A percentile compares a stretch with the other conserved stretches of the same genome.
phyloP scores from a whole-genome alignment of 1,140 invertebrate genomes.

The Cydia amplana region DNA sequence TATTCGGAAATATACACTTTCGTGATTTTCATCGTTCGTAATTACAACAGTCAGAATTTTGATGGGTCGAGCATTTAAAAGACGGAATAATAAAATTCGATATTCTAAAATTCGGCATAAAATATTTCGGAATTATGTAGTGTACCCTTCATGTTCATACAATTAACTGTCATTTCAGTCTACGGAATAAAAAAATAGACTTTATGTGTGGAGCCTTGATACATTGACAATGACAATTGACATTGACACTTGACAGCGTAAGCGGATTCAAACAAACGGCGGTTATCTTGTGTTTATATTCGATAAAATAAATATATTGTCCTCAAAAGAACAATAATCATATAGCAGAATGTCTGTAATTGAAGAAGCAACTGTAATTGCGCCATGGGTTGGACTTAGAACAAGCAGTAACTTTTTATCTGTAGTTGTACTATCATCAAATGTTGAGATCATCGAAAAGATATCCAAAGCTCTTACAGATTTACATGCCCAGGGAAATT shows the following conservation, averaged over 20 bases:
- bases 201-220: too few species aligned
- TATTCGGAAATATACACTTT: too few species aligned
- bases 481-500: conserved; percentile 58
- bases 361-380: conserved; percentile 54
- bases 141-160: too few species aligned
- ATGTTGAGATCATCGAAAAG: conserved; percentile 60
- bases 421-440: conserved; percentile 60
- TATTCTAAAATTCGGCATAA: too few species aligned
- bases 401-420: conserved; percentile 60
- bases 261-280: conserved; percentile 4
- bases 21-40: too few species aligned
- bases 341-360: conserved; percentile 49
- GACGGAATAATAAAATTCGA: too few species aligned
- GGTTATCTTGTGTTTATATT: neutral
- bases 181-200: too few species aligned
- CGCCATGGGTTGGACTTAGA: conserved; percentile 63
- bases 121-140: too few species aligned
- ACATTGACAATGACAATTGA: too few species aligned
- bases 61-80: too few species aligned
- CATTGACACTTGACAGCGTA: conserved; percentile 8
- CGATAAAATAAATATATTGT: neutral
- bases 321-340: neutral
- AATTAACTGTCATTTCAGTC: too few species aligned
- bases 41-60: too few species aligned
- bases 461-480: conserved; percentile 60